These are phyloP conservation scores for Sesia bembeciformis DNA, from an alignment of 2,888 invertebrate species.

Conservation along the genomic window DNA sequence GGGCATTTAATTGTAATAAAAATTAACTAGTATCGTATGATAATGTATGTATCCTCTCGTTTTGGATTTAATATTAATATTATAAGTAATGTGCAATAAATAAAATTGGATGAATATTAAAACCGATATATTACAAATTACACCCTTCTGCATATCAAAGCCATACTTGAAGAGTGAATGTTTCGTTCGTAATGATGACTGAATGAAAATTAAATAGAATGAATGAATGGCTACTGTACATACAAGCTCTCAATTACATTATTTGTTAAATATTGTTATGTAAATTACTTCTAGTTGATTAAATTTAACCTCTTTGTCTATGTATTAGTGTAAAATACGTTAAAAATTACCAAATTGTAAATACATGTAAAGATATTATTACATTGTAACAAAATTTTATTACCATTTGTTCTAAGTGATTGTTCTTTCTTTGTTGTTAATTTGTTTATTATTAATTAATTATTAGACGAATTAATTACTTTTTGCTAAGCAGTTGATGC, in stretches of 20 bases:
- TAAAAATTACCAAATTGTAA: conserved; percentile 71
- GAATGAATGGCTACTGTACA: conserved; percentile 38
- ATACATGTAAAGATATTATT: conserved; percentile 72
- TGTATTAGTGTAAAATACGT: conserved; percentile 60
- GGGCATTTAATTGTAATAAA: conserved; percentile 25
- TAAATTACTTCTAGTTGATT: conserved; percentile 42
- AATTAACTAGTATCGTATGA: conserved; percentile 24
- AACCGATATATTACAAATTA: conserved; percentile 21
- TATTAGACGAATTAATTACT: not conserved
- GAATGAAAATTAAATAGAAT: conserved; percentile 12
- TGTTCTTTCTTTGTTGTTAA: conserved; percentile 70
- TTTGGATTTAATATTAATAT: conserved; percentile 36
- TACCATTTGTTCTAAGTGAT: conserved; percentile 70
- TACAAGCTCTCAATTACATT: conserved; percentile 39
- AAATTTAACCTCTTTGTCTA: conserved; percentile 51
- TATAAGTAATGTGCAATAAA: conserved; percentile 54
- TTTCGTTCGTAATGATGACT: conserved; percentile 2
- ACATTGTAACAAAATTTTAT: conserved; percentile 67
- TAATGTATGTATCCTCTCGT: conserved; percentile 13
- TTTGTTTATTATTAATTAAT: conserved; percentile 51
- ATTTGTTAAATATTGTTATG: conserved; percentile 65
- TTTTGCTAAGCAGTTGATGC: conserved; percentile 26
- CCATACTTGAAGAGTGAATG: conserved; percentile 30
- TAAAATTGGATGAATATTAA: conserved; percentile 34
- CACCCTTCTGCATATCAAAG: conserved; percentile 59